Conservation (phyloP, 2,797 vertebrate genomes). For the Sebastes ruberrimus region DNA sequence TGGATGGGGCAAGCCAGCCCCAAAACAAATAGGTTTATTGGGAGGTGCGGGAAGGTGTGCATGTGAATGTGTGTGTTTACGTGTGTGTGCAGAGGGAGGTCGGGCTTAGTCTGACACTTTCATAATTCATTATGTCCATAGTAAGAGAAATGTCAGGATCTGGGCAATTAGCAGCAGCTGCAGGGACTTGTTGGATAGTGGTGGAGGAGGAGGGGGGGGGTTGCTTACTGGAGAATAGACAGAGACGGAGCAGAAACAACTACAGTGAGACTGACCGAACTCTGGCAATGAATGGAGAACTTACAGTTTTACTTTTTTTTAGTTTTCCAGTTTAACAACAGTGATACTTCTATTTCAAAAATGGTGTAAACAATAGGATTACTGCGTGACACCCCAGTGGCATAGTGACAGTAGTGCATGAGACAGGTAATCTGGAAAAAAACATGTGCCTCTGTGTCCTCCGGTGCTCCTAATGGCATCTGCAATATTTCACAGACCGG, state of each 20-base stretch:
- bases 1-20: constrained; percentile 91
- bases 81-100: constrained; percentile 15
- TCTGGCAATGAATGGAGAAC: background rate
- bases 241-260: constrained; percentile 31
- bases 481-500: too few species aligned
- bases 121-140: constrained; percentile 96
- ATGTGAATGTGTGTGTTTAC: background rate
- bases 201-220: background rate
- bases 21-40: constrained; percentile 92
- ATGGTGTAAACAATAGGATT: background rate
- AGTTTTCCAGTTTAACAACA: background rate
- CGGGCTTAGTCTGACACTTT: constrained; percentile 83
- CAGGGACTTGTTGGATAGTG: constrained; percentile 81
- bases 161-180: constrained; percentile 90
- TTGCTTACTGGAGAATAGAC: constrained; percentile 23
- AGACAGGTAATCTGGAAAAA: too few species aligned
- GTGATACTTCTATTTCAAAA: background rate
- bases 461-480: too few species aligned
- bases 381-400: background rate
- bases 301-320: background rate
- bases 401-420: too few species aligned
- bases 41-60: constrained; percentile 75
- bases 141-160: constrained; percentile 91
- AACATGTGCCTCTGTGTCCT: fast-evolving
- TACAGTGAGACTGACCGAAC: constrained; percentile 25